Percentiles rank a stretch among this genome's conserved stretches.
These are phyloP conservation scores for Limnothrissa miodon DNA, from an alignment of 2,113 vertebrate species.

Conservation along the genomic window DNA sequence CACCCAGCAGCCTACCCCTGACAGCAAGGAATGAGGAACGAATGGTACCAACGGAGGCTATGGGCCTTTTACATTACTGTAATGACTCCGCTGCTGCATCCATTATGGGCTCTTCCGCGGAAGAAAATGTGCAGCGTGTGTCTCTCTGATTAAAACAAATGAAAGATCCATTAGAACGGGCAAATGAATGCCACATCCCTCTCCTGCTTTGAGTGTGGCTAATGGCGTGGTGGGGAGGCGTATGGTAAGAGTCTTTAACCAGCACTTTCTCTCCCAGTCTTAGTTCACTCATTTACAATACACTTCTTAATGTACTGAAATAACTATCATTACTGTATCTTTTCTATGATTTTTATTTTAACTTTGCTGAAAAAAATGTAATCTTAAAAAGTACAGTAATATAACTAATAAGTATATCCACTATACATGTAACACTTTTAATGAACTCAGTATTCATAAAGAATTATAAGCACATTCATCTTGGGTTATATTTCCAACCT, in stretches of 20 bases:
- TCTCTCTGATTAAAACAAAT: slow-evolving; percentile 51
- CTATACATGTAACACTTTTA: not conserved
- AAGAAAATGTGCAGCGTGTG: slow-evolving; percentile 35
- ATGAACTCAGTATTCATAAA: not conserved
- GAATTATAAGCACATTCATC: too few species aligned
- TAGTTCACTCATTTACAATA: not conserved
- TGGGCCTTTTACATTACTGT: slow-evolving; percentile 31
- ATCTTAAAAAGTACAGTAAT: not conserved
- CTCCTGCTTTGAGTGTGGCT: slow-evolving; percentile 8
- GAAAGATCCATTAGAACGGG: slow-evolving; percentile 49
- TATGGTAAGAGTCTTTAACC: slow-evolving; percentile 25
- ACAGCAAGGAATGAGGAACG: slow-evolving; percentile 1
- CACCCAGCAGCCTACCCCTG: not conserved
- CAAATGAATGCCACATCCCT: slow-evolving; percentile 35
- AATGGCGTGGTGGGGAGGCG: slow-evolving; percentile 35
- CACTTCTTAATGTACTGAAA: not conserved
- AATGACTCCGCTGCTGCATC: slow-evolving; percentile 40
- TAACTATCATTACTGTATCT: too few species aligned
- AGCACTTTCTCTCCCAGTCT: not conserved
- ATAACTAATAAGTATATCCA: not conserved
- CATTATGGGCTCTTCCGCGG: slow-evolving; percentile 39
- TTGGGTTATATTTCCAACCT: too few species aligned
- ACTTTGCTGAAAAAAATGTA: not conserved
- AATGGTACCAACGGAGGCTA: slow-evolving; percentile 8
- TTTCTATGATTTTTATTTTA: too few species aligned